Base-by-base conservation (phyloP, 2,888 invertebrate genomes). In the Thumatha senex region DNA sequence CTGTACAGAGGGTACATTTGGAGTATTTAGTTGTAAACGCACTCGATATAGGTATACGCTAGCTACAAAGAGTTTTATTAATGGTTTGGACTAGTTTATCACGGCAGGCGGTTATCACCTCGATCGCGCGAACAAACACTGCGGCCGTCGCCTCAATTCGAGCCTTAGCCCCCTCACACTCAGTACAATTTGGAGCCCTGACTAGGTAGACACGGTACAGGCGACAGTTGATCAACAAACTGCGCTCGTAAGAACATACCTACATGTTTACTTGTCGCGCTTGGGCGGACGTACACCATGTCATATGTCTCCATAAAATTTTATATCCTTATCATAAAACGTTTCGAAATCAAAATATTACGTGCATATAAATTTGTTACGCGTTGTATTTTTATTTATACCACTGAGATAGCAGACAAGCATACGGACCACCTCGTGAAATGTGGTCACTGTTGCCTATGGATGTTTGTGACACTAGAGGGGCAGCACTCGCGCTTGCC, bases 41-140 rank as follows among this genome's bases (percentile, higher is more conserved):
- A n/a, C 18, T 24, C 18, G 5, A 24, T 24, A 24, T 24, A 24
- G 18, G 18, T 7, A 18, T 15, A 14, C 49, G 35, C 13, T 35
- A n/a, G 7, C 36, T 9, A 67, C 66, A 63, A 70, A 68, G 68
- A 74, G 58, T 48, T 47, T 45, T 43, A 51, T 51, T 41, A 51
- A 48, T 48, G 33, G 34, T 15, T n/a, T 13, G 14, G 14, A 58
- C 12, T 56, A 57, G 65, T 71, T 72, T 74, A 74, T 75, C 74
- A 65, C 56, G 45, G 61, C 56, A 5, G 67, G 61, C 56, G 63
- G 70, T 72, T 76, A 74, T 75, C 75, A 64, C n/a, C 59, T 52
- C 59, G 61, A 70, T 67, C 70, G 59, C 70, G 58, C 62, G 63
- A 70, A 66, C 70, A 76, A 74, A 74, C 74, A 74, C 48, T 48